Conservation (phyloP, 2,113 vertebrate genomes). For the Okapia johnstoni region DNA sequence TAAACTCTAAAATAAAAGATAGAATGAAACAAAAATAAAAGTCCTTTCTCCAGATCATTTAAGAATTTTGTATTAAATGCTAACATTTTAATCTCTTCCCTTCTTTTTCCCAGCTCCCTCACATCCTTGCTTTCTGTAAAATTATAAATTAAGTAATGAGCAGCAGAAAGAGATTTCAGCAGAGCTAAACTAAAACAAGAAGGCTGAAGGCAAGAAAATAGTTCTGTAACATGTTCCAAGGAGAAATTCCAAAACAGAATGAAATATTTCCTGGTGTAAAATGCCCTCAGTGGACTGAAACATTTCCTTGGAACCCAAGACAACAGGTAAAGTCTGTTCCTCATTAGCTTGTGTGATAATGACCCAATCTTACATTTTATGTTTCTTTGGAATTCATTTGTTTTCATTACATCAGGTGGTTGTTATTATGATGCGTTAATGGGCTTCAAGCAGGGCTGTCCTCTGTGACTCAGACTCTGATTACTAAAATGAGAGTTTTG, state of each 20-base stretch:
- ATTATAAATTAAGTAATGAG: constrained; percentile 14
- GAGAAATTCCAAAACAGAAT: constrained; percentile 58
- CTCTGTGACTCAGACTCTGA: constrained; percentile 57
- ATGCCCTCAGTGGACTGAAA: constrained; percentile 33
- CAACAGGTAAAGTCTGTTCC: constrained; percentile 56
- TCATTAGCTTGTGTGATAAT: constrained; percentile 62
- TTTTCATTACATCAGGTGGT: constrained; percentile 73
- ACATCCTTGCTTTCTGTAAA: not conserved
- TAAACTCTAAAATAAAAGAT: not conserved
- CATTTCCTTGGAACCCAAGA: constrained; percentile 52
- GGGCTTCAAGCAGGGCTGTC: constrained; percentile 67
- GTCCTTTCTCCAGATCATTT: not conserved
- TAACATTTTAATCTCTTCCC: not conserved
- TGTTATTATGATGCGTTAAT: constrained; percentile 77
- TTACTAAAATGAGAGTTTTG: constrained; percentile 58
- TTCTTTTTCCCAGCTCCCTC: not conserved
- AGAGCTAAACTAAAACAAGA: constrained; percentile 45
- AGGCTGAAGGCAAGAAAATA: constrained; percentile 49
- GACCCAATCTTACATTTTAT: constrained; percentile 58
- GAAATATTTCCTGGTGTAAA: constrained; percentile 57
- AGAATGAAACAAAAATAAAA: not conserved
- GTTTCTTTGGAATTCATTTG: constrained; percentile 67
- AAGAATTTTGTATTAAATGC: not conserved
- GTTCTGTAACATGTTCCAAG: constrained; percentile 36
- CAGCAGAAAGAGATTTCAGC: constrained; percentile 30